Conservation (phyloP, 2,797 vertebrate genomes). For the Hydrophis major region DNA sequence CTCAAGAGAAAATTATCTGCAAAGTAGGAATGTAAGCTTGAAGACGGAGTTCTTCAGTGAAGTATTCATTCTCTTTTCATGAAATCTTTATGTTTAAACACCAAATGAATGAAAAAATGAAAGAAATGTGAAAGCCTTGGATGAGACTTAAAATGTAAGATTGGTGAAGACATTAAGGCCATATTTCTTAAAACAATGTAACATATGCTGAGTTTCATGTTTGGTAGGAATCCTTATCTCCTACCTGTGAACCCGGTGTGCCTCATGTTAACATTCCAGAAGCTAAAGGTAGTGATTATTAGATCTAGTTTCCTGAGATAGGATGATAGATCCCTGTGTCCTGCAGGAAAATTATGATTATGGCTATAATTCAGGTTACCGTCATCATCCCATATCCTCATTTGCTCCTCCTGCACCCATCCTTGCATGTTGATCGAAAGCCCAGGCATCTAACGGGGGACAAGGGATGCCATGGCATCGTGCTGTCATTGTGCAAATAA, state of each 20-base stretch:
- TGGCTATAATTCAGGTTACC: not conserved
- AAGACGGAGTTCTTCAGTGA: not conserved
- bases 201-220: not conserved
- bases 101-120: not conserved
- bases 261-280: not conserved
- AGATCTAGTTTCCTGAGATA: not conserved
- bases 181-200: not conserved
- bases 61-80: not conserved
- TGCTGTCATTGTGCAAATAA: not conserved
- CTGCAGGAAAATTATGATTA: not conserved
- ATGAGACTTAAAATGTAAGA: not conserved
- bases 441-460: not conserved
- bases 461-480: not conserved
- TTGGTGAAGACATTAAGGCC: not conserved
- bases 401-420: not conserved
- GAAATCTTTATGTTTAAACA: not conserved
- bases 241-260: not conserved
- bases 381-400: not conserved
- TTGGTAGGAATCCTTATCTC: not conserved
- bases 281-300: not conserved
- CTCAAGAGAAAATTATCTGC: not conserved
- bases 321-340: not conserved
- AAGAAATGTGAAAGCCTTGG: not conserved
- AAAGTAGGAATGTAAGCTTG: not conserved
- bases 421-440: not conserved